Base-by-base conservation (phyloP, 2,888 invertebrate species). In the Nycteola revayana region DNA sequence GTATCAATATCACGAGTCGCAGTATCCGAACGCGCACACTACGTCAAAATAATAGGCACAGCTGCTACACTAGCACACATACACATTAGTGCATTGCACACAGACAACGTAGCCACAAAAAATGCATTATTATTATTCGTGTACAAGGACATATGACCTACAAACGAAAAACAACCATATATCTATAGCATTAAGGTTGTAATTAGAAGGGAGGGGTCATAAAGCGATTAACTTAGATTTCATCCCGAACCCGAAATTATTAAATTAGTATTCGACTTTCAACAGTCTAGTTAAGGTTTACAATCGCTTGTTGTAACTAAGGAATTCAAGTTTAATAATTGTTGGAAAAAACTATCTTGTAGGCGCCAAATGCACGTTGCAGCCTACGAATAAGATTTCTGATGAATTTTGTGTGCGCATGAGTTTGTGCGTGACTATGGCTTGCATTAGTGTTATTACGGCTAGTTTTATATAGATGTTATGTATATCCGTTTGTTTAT, bases 121-220 rank as follows among this genome's bases (percentile, higher is more conserved):
- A 84, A 85, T 69, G 72, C 74, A 80, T 83, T 88, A 86, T 86
- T 88, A 87, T 86, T 86, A 88, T 81, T 77, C 70, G 71, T 63
- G 63, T 65, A 69, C 70, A 74, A 77, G 75, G 72, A 74, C 69
- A 72, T 51, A n/a, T 22, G 29, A 9, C 35, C 21, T 25, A 2
- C 49, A 58, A 11, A 9, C 45, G 10, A 79, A 68, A 60, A 36
- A 55, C 38, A 24, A 60, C 74, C 60, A 32, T 77, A 65, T 34
- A 6, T 0, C 11, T 1, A 1, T 7, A 1, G 0, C 0, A 0
- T 24, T 44, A 61, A 48, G 46, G 54, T 29, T 30, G 22, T 42
- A 9, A 36, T 45, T 49, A 43, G 55, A 48, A 55, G 49, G n/a
- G 11, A 9, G 9, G 14, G 27, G 7, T 36, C 29, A 28, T 46